Evolutionary conservation across 2,888 invertebrate species (phyloP), one percentile per base, ranked within the genome.

Genomic region (Drosophila prostipennis): DNA sequence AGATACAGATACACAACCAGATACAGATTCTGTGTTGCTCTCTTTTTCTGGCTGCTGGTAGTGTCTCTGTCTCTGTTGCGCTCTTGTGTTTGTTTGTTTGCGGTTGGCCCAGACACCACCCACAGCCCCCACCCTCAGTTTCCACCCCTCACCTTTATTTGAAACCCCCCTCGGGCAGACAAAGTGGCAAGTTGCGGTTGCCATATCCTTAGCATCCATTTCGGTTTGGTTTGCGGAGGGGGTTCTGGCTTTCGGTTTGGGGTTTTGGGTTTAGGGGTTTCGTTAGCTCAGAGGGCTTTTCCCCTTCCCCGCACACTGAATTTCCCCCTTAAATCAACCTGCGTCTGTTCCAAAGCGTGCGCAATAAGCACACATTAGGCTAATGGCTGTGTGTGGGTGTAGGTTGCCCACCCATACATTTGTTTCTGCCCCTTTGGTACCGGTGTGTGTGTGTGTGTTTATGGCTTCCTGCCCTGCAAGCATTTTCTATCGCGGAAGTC

Each of bases 281-380:
- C 46, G 46, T 16, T 46, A 10, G 42, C 42, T 42, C 19, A 19
- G 42, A 3, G 19, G 54, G 13, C 6, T n/a, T 39, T 53, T 19
- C 8, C 55, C n/a, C n/a, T n/a, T 32, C 45, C n/a, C 14, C 19
- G 6, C 29, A 6, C 14, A 42, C 23, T n/a, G 52, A 48, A 46
- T 48, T 48, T 36, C 40, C 48, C 48, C 36, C 19, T 37, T 46
- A 55, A 49, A n/a, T 54, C 40, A 61, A 51, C 68, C 78, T 79
- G 64, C 74, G 69, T 70, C 78, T 77, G 75, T 76, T 82, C 73
- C 82, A 82, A 88, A 87, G 86, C 89, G 76, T 88, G 87, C 87
- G 87, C 87, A 88, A 89, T 89, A 85, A 85, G 77, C 83, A 77
- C 80, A 85, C 89, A 87, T 89, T 89, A 89, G 76, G 86, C 83